Base-by-base conservation (phyloP, 2,113 vertebrate genomes). In the Oryzias javanicus region DNA sequence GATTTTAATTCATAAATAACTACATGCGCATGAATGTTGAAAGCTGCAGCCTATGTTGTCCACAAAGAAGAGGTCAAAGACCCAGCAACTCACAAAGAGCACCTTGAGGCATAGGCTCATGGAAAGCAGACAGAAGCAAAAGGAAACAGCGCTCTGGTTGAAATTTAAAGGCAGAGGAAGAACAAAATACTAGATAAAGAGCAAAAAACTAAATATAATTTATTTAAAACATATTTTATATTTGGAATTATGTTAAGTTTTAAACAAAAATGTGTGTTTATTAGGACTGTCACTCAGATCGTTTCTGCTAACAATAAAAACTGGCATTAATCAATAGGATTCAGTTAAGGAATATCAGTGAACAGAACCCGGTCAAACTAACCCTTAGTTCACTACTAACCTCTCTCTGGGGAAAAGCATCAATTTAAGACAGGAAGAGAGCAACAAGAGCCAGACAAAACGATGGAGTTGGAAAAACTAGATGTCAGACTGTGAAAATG, bases 401-500 rank as follows among this genome's bases (percentile, higher is more conserved):
- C 77, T 60, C 64, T 75, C 79, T 65, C 74, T 5, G 8, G 72
- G 70, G 85, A 80, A 40, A 60, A 74, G 60, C 75, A 71, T 84
- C 78, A 67, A 84, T 84, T 85, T 82, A 76, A 78, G 64, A 60
- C 59, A 72, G 72, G 78, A 80, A 81, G 74, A 73, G 55, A 68
- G 70, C 54, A 65, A 53, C 14, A 64, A 64, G 72, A 74, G 53
- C 59, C 70, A 74, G 50, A 72, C 55, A 62, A 73, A 70, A 78
- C 76, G 77, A 82, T 70, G 70, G 74, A 83, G 49, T 53, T 62
- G 56, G 56, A 73, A 19, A 60, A 66, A 25, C 15, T 41, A 64
- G 54, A 76, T 53, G 53, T 52, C 63, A 68, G 64, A 77, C 20
- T 12, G 47, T 53, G 66, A 71, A 50, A 70, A 64, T 75, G 60